Evolutionary conservation across 2,113 vertebrate species (phyloP).

Genomic region (Oenanthe oenanthe): DNA sequence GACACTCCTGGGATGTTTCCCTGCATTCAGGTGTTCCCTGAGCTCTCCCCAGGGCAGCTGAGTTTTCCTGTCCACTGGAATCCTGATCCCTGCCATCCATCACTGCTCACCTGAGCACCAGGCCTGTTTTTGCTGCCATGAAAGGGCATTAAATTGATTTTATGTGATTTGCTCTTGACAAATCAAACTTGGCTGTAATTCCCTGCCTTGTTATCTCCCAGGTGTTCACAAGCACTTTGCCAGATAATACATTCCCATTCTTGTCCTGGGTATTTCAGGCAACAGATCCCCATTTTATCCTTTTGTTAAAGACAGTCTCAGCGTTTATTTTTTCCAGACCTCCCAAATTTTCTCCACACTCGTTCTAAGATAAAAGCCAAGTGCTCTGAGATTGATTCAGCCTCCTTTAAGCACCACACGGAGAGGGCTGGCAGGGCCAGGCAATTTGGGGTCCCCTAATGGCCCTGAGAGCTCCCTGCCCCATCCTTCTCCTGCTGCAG

Average conservation of each 20-base stretch:
- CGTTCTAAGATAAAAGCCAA: neutral
- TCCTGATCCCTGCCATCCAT: neutral
- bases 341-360: neutral
- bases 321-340: neutral
- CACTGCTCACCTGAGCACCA: neutral
- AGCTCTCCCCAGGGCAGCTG: neutral
- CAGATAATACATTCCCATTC: neutral
- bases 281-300: neutral
- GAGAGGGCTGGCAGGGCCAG: neutral
- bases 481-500: neutral
- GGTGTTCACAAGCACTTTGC: conserved; percentile 8
- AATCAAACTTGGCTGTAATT: conserved; percentile 53
- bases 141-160: conserved; percentile 40
- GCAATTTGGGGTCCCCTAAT: neutral
- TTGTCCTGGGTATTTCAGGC: neutral
- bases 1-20: neutral
- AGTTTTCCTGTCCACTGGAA: neutral
- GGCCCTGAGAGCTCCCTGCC: neutral
- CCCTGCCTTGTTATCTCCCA: conserved; percentile 25
- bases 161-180: conserved; percentile 26
- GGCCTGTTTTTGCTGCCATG: neutral
- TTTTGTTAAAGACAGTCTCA: neutral
- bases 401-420: neutral
- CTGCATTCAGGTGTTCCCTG: neutral
- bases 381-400: neutral